Evolutionary conservation across 1,140 invertebrate genomes (phyloP), one percentile per base, ranked within the genome.

Genomic region (Drosophila athabasca): DNA sequence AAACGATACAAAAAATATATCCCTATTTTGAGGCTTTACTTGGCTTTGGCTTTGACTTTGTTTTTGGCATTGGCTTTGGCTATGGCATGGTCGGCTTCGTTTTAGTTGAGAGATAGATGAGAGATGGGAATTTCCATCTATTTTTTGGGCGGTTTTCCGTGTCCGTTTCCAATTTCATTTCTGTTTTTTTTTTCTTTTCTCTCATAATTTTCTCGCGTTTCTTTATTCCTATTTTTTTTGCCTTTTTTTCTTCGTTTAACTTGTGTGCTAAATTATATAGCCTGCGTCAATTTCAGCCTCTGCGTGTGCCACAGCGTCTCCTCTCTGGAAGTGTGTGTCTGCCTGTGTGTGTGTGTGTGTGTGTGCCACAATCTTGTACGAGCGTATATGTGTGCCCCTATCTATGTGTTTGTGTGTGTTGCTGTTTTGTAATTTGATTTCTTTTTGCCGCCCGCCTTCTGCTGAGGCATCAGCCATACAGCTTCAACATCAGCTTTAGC

Each of bases 341-440:
- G 24, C 0, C 0, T 19, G 51, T 71, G 43, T 60, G 44, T 67
- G 43, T 53, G 54, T 60, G 26, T 72, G 19, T 61, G 57, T 70
- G 41, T 45, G 57, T 54, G 50, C 46, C 41, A 43, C 35, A 60
- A 55, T 68, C 49, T 66, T 45, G 35, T 39, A 39, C 11, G 13
- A 35, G 31, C 57, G 44, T 60, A 54, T 79, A 24, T 49, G 41
- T 41, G 26, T 52, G 19, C 50, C 31, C 52, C 7, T 53, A 19
- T 69, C 43, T 52, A 22, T 74, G 51, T 26, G 29, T 69, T 58
- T 62, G 66, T 75, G 62, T 70, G 52, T 70, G 61, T 82, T 77
- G 79, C 78, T 82, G 83, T 88, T 87, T 87, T 87, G 82, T 87
- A 87, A 88, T 87, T 88, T 87, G 83, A 88, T 87, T 87, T 88